Percentiles rank a stretch among this genome's conserved stretches.
phyloP scores from a whole-genome alignment of 2,113 vertebrate species.

The Gymnarchus niloticus region DNA sequence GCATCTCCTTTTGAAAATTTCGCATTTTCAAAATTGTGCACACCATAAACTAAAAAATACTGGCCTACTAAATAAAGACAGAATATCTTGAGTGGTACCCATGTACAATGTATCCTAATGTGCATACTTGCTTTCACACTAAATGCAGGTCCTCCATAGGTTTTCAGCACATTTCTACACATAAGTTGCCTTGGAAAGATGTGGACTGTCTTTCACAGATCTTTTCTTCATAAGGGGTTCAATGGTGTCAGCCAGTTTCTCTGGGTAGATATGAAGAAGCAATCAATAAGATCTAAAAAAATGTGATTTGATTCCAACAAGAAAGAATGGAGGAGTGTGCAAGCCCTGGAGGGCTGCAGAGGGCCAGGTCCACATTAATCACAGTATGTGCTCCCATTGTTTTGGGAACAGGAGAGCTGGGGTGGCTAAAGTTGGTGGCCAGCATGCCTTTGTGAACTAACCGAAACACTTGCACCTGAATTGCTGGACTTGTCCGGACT shows the following conservation, averaged over 20 bases:
- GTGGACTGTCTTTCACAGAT: background rate
- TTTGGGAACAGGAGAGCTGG: background rate
- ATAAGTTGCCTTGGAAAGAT: background rate
- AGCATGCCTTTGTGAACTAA: background rate
- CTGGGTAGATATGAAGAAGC: background rate
- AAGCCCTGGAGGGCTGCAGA: background rate
- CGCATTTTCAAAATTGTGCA: background rate
- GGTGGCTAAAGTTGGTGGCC: background rate
- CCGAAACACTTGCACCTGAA: constrained; percentile 21
- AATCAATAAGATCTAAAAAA: background rate
- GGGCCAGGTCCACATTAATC: background rate
- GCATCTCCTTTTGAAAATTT: background rate
- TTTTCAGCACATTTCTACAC: background rate
- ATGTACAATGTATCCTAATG: background rate
- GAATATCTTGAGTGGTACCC: background rate
- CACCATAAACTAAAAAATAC: background rate
- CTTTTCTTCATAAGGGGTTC: background rate
- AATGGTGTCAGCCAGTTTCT: background rate
- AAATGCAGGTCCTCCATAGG: background rate
- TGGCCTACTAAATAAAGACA: background rate
- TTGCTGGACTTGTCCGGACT: constrained; percentile 15
- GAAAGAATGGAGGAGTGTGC: background rate
- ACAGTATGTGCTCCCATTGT: background rate
- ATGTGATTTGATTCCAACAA: background rate
- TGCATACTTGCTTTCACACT: background rate